phyloP scores from a whole-genome alignment of 2,797 vertebrate genomes.

The Esox masquinongy region DNA sequence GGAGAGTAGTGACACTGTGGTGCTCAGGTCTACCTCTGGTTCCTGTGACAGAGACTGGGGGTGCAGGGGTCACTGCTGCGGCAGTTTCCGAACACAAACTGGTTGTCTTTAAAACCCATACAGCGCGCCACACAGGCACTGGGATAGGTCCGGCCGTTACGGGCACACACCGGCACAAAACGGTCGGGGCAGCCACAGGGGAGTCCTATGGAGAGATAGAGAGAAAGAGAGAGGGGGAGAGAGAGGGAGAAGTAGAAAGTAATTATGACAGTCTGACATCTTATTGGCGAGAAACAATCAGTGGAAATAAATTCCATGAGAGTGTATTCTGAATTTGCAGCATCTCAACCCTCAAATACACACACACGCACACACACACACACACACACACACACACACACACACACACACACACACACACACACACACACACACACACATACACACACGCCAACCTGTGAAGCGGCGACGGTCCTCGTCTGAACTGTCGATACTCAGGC shows the following conservation, averaged over 20 bases:
- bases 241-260: not conserved
- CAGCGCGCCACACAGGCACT: constrained; percentile 94
- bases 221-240: not conserved
- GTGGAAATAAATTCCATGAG: no score
- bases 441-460: constrained; percentile 74
- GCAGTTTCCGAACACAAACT: constrained; percentile 91
- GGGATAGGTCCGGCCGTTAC: constrained; percentile 92
- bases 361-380: constrained; percentile 16
- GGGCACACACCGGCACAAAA: constrained; percentile 93
- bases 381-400: constrained; percentile 13
- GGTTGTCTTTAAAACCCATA: constrained; percentile 88
- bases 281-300: not conserved
- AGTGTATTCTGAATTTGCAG: no score
- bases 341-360: no score
- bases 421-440: constrained; percentile 14
- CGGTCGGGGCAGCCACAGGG: constrained; percentile 92
- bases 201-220: constrained; percentile 73
- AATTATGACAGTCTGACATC: not conserved
- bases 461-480: constrained; percentile 80
- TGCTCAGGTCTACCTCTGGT: constrained; percentile 81
- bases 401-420: constrained; percentile 10
- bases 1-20: no score
- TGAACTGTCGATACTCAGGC: constrained; percentile 76
- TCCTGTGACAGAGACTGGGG: constrained; percentile 84
- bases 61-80: constrained; percentile 84